These are phyloP conservation scores for Nephila pilipes DNA, from an alignment of 1,140 invertebrate genomes.

Conservation along the genomic window DNA sequence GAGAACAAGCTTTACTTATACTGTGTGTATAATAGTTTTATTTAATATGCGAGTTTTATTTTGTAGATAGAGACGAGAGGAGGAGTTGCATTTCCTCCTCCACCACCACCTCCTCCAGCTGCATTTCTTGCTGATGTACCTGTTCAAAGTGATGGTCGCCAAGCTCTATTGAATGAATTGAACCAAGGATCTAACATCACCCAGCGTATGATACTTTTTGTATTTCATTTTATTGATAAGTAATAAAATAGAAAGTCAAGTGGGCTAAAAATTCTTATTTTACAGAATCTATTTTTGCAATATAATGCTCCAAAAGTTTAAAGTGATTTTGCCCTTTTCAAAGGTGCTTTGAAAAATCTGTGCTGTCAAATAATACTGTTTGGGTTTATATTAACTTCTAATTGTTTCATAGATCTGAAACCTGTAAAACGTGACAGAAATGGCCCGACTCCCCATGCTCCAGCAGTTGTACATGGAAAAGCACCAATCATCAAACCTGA, in stretches of 20 bases:
- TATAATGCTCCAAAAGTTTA: no score
- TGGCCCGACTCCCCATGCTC: neutral
- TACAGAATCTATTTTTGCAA: no score
- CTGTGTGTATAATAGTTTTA: neutral
- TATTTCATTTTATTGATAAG: neutral
- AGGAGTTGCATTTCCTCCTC: neutral
- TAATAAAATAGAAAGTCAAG: no score
- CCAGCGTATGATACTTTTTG: neutral
- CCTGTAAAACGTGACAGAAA: neutral
- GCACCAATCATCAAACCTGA: neutral
- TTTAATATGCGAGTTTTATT: neutral
- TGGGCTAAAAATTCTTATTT: no score
- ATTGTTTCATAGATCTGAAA: neutral
- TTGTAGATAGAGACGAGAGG: no score
- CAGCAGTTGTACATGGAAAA: neutral
- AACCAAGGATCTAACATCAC: conserved; percentile 10
- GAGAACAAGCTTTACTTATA: no score
- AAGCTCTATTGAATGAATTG: neutral
- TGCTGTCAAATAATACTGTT: no score
- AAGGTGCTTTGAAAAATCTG: no score
- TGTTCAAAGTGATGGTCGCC: neutral
- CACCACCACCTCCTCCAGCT: conserved; percentile 6
- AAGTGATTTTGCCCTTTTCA: no score
- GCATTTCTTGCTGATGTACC: neutral
- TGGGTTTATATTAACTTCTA: neutral